Base-by-base conservation (phyloP, 2,113 vertebrate species). In the Sceloporus tristichus region DNA sequence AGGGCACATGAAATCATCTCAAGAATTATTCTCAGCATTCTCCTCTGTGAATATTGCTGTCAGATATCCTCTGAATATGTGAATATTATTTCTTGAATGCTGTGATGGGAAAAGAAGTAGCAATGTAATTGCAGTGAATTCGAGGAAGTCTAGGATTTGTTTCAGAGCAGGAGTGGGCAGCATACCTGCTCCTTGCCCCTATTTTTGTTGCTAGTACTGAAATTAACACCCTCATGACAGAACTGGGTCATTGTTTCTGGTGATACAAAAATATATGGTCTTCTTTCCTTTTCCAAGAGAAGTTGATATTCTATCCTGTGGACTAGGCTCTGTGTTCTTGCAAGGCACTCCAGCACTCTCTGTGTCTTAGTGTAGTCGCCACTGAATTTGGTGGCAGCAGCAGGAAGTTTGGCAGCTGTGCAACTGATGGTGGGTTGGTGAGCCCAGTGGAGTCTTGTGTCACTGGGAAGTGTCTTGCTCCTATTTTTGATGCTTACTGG, bases 31-130 rank as follows among this genome's bases (percentile, higher is more conserved):
- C 56, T 48, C 27, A 34, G 9, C 34, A 29, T 75, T 56, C 14
- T 78, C 42, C 48, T 68, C 73, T 23, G 27, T 66, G 73, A 77
- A 77, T 70, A 78, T 34, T 83, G n/a, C 29, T 78, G 74, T 78
- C 71, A 88, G 29, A 77, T 70, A 70, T 68, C 27, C 13, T 78
- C 23, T 83, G 81, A 40, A 88, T 84, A 19, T 82, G 59, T 53
- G 10, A 23, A 23, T n/a, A 38, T 40, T 71, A 79, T 71, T 87
- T 21, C 48, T 59, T 27, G 70, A 48, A 74, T 42, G 9, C 10
- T 75, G 68, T 54, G 18, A 82, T 23, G 18, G 10, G 70, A 48
- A 86, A 85, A n/a, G 16, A 56, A 42, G 34, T n/a, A n/a, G 56
- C 29, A 8, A 79, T 66, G 53, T 23, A 42, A 85, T n/a, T 19